Conservation (phyloP, 2,113 vertebrate species). For the Agapornis roseicollis region DNA sequence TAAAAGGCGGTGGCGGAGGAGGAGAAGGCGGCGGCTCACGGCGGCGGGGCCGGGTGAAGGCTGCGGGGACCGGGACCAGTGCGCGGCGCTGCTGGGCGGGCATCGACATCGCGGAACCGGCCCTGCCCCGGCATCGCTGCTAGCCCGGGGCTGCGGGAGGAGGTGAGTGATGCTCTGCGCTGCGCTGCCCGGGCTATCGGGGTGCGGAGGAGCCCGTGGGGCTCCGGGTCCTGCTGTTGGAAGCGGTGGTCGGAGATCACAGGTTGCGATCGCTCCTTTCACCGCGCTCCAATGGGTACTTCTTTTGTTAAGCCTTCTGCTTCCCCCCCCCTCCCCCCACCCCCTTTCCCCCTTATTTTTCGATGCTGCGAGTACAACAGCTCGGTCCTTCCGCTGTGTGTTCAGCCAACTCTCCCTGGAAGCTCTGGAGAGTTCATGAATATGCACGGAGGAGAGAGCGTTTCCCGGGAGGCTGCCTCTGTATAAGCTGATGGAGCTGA, state of each 20-base stretch:
- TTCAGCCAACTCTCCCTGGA: slow-evolving; percentile 32
- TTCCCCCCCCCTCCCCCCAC: fast-evolving
- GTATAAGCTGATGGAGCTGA: neutral
- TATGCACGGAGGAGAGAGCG: neutral
- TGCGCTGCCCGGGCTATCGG: neutral
- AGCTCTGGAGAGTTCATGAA: slow-evolving; percentile 44
- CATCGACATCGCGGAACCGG: neutral
- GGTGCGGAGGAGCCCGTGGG: neutral
- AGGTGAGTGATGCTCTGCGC: neutral
- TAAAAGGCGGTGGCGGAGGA: slow-evolving; percentile 41
- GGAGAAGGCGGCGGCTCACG: neutral
- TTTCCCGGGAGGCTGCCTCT: neutral
- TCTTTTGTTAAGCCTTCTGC: neutral
- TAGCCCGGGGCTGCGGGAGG: neutral
- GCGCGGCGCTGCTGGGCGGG: neutral
- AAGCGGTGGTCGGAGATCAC: neutral
- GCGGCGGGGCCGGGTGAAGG: neutral
- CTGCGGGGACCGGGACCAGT: neutral
- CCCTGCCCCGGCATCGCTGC: slow-evolving; percentile 37
- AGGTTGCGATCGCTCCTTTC: neutral
- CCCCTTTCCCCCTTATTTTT: fast-evolving
- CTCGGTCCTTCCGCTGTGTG: neutral
- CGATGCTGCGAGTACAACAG: neutral
- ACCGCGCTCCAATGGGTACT: neutral
- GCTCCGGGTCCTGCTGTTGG: neutral